Evolutionary conservation across 2,797 vertebrate species (phyloP), one percentile per base, ranked within the genome.

Genomic region (Mallotus villosus): DNA sequence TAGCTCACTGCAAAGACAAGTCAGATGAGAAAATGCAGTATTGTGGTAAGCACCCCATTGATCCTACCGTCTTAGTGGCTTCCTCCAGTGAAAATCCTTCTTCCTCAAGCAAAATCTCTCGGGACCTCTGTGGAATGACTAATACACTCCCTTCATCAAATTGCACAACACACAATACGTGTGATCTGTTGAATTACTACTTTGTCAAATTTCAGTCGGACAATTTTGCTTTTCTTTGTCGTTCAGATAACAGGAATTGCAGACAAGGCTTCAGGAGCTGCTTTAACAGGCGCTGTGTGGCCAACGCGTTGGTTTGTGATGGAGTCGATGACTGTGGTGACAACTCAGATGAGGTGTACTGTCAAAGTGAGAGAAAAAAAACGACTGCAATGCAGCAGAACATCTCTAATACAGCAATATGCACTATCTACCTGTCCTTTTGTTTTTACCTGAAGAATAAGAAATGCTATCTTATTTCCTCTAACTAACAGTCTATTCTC

Each of bases 271-370:
- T 95, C 86, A 95, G 92, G 58, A 93, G 93, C 0, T 99, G 97
- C 73, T 91, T 92, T 65, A 98, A 98, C 29, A 91, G 87, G 2
- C 96, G 95, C 46, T 99, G 97, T n/a, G 78, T 97, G 66, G 85
- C 87, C 1, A 95, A 94, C 3, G 73, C 84, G 67, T 94, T 91
- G 78, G 92, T 97, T 74, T 99, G 97, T 81, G 94, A 99, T 3
- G 95, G 94, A 1, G 85, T 84, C 73, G 91, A 99, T 3, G 94
- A 99, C 84, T 99, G 97, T 19, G 95, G 96, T 17, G 97, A 99
- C 89, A 95, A 92, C 77, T 96, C 97, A 1, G 97, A 99, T 83
- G 97, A 99, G 81, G 77, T 92, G 41, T 94, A 95, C 83, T 99
- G 97, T 77, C 95, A 96, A 92, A 91, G 97, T 99, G 92, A 94